Evolutionary conservation across 2,888 invertebrate genomes (phyloP).

Genomic region (Eretmocerus hayati): DNA sequence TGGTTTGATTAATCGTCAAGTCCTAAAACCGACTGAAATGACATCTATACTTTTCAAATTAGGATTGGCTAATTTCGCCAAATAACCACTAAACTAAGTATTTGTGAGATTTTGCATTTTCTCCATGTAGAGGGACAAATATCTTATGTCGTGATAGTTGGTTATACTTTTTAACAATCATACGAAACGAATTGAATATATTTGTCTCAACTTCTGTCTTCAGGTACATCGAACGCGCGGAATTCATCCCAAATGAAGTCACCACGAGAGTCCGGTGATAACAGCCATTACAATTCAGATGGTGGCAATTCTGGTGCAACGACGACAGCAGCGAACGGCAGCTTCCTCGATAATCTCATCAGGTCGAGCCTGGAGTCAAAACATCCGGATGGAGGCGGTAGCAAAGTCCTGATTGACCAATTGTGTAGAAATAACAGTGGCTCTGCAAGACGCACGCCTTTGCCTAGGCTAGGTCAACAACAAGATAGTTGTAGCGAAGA

Average conservation of each 20-base stretch:
- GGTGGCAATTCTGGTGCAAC: conserved; percentile 50
- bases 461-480: conserved; percentile 46
- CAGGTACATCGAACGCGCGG: conserved; percentile 39
- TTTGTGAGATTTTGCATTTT: no score
- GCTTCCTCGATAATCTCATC: conserved; percentile 77
- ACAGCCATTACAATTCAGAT: no score
- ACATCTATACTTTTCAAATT: no score
- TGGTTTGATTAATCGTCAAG: neutral
- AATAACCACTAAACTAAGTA: no score
- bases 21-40: neutral
- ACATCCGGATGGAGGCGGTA: conserved; percentile 50
- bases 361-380: conserved; percentile 71
- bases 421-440: conserved; percentile 60
- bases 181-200: no score
- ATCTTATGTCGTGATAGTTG: no score
- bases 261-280: conserved; percentile 57
- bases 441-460: conserved; percentile 52
- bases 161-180: no score
- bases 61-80: no score
- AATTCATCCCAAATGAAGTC: conserved; percentile 49
- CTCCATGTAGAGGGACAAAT: no score
- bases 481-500: conserved; percentile 50
- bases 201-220: conserved; percentile 2
- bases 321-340: conserved; percentile 60
- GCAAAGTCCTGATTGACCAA: conserved; percentile 61